These are phyloP conservation scores for Myiothlypis chrysogaster DNA, from an alignment of 2,797 vertebrate genomes.

Conservation along the genomic window DNA sequence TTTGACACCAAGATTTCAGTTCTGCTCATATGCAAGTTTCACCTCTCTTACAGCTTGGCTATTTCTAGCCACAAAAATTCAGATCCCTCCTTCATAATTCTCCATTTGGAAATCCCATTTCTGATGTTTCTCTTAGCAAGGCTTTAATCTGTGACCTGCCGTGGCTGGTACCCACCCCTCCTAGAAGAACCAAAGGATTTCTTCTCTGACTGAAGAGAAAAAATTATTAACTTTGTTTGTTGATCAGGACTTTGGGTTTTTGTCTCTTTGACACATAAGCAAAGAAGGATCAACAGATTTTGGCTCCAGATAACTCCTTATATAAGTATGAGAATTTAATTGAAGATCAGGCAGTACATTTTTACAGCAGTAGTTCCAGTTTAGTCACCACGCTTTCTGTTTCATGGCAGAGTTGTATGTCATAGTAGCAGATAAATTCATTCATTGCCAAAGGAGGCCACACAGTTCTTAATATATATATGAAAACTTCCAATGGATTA, in stretches of 20 bases:
- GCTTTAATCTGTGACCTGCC: neutral
- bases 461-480: neutral
- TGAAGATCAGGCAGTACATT: neutral
- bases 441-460: neutral
- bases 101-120: neutral
- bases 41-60: neutral
- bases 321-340: neutral
- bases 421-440: neutral
- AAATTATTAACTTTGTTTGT: neutral
- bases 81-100: neutral
- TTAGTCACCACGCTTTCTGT: neutral
- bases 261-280: neutral
- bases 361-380: neutral
- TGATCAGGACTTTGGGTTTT: neutral
- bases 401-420: neutral
- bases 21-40: fast-evolving
- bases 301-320: neutral
- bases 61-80: neutral
- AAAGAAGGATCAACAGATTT: neutral
- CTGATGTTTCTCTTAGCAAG: neutral
- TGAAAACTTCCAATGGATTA: neutral
- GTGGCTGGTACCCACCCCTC: neutral
- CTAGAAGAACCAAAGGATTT: neutral
- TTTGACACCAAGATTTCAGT: neutral
- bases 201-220: neutral